Conservation (phyloP, 1,140 invertebrate species). For the Apis cerana region DNA sequence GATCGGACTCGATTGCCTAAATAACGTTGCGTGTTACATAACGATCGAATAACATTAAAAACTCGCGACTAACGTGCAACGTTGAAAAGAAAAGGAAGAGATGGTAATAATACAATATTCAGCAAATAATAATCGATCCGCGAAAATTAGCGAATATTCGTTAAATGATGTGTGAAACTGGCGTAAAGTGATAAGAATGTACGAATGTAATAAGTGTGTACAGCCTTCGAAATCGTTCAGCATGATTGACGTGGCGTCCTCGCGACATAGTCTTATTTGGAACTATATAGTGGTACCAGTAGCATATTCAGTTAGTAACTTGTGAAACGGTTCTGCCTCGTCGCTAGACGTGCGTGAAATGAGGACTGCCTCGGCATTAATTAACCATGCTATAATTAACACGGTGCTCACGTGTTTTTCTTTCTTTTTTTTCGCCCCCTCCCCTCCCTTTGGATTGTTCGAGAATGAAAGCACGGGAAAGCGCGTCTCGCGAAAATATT, state of each 20-base stretch:
- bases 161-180: neutral
- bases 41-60: no score
- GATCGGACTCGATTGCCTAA: no score
- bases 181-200: neutral
- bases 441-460: neutral
- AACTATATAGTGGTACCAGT: slow-evolving; percentile 23
- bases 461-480: neutral
- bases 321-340: slow-evolving; percentile 44
- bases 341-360: slow-evolving; percentile 39
- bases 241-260: slow-evolving; percentile 9
- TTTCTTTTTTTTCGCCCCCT: neutral
- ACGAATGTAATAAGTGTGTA: neutral
- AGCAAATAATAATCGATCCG: no score
- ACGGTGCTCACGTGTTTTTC: neutral
- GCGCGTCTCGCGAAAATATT: neutral
- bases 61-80: no score
- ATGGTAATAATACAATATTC: no score
- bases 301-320: slow-evolving; percentile 54
- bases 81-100: no score
- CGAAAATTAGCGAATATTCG: slow-evolving; percentile 1
- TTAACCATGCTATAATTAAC: slow-evolving; percentile 34
- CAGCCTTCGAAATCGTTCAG: neutral
- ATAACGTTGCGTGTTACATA: no score
- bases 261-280: slow-evolving; percentile 43
- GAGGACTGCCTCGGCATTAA: slow-evolving; percentile 31